Base-by-base conservation (phyloP, 2,113 vertebrate genomes). In the Loxodonta africana region DNA sequence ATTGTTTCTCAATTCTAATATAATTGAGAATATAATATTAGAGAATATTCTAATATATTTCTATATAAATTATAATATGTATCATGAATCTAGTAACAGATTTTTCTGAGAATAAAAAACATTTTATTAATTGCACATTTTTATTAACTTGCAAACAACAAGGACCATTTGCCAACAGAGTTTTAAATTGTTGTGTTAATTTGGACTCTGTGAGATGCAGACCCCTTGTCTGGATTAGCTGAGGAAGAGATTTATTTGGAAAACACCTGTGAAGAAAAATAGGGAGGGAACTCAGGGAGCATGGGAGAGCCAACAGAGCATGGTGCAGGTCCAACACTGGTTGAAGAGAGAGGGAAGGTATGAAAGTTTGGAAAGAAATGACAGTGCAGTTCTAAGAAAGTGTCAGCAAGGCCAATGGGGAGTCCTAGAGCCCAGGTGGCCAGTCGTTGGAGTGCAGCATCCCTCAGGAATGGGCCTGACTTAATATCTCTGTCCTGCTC, bases 101-200 rank as follows among this genome's bases (percentile, higher is more conserved):
- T 77, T 78, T 76, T 96, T 69, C 15, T 83, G 20, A 17, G 62
- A 91, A 48, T 51, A 73, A 93, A 37, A 5, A 63, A 44, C 60
- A 20, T 37, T 33, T 21, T 63, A 71, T 53, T 65, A n/a, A 82
- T 87, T 82, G 26, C 3, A 91, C 33, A 53, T 77, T 63, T 67
- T 12, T 41, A 74, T 92, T 91, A 90, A 78, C 26, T 33, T 89
- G 41, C 28, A 84, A 92, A 33, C 57, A 88, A 69, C 63, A 60
- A 6, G 48, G 57, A 84, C 57, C 21, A 62, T 80, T 71, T 85
- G 30, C 37, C 37, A 60, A 71, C 74, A 41, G 17, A 85, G 41
- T 78, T 94, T 88, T 92, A 83, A 33, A 10, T 77, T 67, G 28
- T 33, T 76, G 5, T 46, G 20, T 83, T 67, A 46, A 8, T 30